Conservation (phyloP, 1,140 invertebrate genomes). For the Zaprionus ornatus region DNA sequence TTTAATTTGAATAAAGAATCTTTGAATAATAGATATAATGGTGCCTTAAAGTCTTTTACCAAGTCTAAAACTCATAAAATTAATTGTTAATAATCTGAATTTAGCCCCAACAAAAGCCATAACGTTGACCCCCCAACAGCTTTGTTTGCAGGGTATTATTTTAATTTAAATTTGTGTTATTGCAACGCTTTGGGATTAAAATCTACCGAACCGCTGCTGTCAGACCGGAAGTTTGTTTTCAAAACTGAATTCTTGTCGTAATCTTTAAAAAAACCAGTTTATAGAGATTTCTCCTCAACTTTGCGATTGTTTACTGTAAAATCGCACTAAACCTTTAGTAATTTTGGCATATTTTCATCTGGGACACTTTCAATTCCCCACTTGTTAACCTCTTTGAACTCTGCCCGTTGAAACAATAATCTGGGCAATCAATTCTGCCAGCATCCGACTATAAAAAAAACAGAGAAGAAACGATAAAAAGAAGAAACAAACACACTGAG, state of each 20-base stretch:
- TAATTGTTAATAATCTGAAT: not conserved
- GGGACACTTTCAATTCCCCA: conserved; percentile 13
- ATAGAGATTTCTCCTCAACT: conserved; percentile 2
- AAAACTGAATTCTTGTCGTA: conserved; percentile 10
- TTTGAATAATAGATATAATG: too few species aligned
- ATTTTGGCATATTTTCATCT: not conserved
- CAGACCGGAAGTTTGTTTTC: conserved; percentile 33
- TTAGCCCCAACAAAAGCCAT: not conserved
- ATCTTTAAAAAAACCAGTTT: conserved; percentile 35
- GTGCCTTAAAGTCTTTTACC: not conserved
- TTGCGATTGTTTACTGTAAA: conserved; percentile 1
- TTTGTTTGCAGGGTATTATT: conserved; percentile 2
- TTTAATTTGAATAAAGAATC: too few species aligned
- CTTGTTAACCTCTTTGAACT: conserved; percentile 50
- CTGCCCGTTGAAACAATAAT: conserved; percentile 19
- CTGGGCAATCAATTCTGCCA: conserved; percentile 24
- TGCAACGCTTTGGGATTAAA: conserved; percentile 29
- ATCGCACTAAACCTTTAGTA: not conserved
- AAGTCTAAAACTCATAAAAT: not conserved
- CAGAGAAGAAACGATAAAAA: conserved; percentile 13
- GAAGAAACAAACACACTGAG: conserved; percentile 16
- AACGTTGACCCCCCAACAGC: not conserved
- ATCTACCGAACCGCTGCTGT: not conserved
- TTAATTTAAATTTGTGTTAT: not conserved
- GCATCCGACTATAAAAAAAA: conserved; percentile 20